Conservation (phyloP, 2,113 vertebrate genomes). For the Nansenia antarctica region DNA sequence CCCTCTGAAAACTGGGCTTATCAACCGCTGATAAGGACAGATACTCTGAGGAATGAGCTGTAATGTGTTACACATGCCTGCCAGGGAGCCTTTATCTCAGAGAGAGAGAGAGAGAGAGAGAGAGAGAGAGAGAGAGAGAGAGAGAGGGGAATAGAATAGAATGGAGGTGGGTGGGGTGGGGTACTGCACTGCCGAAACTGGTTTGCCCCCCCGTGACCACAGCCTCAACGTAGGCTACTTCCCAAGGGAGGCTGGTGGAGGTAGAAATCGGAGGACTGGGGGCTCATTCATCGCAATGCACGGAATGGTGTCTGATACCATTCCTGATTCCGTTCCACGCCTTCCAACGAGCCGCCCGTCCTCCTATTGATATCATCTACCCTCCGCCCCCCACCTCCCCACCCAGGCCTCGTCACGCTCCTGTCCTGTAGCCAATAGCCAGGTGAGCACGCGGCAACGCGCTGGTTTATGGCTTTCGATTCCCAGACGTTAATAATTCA, state of each 20-base stretch:
- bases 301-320: too few relatives aligned
- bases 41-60: conserved; percentile 53
- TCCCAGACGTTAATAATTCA: conserved; percentile 40
- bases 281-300: too few relatives aligned
- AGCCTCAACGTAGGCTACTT: background rate
- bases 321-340: too few relatives aligned
- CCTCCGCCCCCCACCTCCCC: too few relatives aligned
- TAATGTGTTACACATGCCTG: conserved; percentile 66
- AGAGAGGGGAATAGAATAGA: conserved; percentile 35
- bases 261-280: too few relatives aligned
- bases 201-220: conserved; percentile 21
- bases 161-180: conserved; percentile 1
- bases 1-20: conserved; percentile 67
- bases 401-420: too few relatives aligned
- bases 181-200: conserved; percentile 7
- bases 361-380: too few relatives aligned
- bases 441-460: conserved; percentile 23
- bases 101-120: conserved; percentile 45
- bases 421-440: conserved; percentile 14
- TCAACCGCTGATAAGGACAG: conserved; percentile 67
- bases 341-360: too few relatives aligned
- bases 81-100: conserved; percentile 41
- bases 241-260: too few relatives aligned
- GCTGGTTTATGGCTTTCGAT: conserved; percentile 43
- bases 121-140: conserved; percentile 37